A percentile compares a stretch with the other conserved stretches of the same genome.
These are phyloP conservation scores for Lepus americanus DNA, from an alignment of 2,113 vertebrate genomes.

Conservation along the genomic window DNA sequence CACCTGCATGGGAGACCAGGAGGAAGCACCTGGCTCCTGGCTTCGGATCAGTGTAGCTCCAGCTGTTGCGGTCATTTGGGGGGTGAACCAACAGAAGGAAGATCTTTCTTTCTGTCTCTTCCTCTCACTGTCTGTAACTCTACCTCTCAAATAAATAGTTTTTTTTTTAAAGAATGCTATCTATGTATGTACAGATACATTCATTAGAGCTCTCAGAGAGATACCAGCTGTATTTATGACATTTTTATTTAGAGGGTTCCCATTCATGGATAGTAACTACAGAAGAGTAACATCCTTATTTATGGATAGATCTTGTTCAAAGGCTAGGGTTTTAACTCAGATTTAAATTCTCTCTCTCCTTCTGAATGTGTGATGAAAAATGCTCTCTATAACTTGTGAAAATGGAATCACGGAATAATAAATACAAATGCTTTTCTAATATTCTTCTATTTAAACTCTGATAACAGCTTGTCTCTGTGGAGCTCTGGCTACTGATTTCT, in stretches of 20 bases:
- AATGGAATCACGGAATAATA: constrained; percentile 62
- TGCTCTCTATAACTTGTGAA: not conserved
- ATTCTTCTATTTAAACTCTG: constrained; percentile 58
- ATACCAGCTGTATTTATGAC: not conserved
- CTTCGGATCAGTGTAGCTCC: too few species aligned
- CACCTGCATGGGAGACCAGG: too few species aligned
- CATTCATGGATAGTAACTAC: not conserved
- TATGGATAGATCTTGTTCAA: constrained; percentile 55
- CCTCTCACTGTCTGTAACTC: too few species aligned
- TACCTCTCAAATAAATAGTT: too few species aligned
- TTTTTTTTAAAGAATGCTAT: not conserved
- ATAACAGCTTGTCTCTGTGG: constrained; percentile 49
- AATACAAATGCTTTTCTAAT: constrained; percentile 49
- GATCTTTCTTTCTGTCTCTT: too few species aligned
- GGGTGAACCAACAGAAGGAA: too few species aligned
- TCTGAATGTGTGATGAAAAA: not conserved
- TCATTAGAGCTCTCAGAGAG: not conserved
- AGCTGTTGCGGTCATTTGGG: too few species aligned
- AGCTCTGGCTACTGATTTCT: constrained; percentile 67
- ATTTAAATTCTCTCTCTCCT: not conserved
- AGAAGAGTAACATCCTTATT: not conserved
- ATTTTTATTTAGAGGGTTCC: not conserved
- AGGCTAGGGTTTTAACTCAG: not conserved
- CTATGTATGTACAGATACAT: constrained; percentile 10
- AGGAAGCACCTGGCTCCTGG: too few species aligned